A percentile compares a stretch with the other conserved stretches of the same genome.
Evolutionary conservation across 2,113 vertebrate species (phyloP).

Genomic region (Xenopus borealis): DNA sequence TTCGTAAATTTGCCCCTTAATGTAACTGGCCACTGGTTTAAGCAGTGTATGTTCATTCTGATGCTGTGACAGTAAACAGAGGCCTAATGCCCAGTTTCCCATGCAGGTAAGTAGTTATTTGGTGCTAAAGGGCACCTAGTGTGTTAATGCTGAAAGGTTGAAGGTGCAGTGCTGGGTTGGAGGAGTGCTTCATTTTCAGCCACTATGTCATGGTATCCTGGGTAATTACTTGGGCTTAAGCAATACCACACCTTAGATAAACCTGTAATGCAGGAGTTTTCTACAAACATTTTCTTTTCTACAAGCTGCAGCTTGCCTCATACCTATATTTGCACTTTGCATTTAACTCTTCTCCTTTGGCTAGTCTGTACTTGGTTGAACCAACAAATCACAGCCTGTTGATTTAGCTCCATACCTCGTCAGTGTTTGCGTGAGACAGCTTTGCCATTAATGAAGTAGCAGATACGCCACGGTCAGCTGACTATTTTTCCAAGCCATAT

Average conservation of each 20-base stretch:
- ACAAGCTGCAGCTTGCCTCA: conserved; percentile 86
- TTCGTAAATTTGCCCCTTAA: too few relatives aligned
- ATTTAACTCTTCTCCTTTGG: conserved; percentile 66
- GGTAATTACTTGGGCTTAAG: conserved; percentile 84
- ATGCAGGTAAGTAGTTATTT: too few relatives aligned
- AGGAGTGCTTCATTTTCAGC: conserved; percentile 65
- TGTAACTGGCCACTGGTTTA: too few relatives aligned
- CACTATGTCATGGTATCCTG: conserved; percentile 70
- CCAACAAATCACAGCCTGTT: conserved; percentile 71
- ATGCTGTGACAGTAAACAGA: too few relatives aligned
- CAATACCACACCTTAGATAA: conserved; percentile 94
- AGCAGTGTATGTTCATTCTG: too few relatives aligned
- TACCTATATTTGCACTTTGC: conserved; percentile 65
- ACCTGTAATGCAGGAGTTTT: conserved; percentile 85
- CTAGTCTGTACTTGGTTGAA: conserved; percentile 68
- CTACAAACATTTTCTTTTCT: conserved; percentile 85
- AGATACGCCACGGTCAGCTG: conserved; percentile 20
- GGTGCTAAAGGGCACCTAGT: too few relatives aligned
- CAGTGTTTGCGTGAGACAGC: conserved; percentile 59
- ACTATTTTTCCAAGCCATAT: conserved; percentile 48
- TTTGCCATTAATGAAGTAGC: conserved; percentile 46
- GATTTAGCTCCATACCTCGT: conserved; percentile 63
- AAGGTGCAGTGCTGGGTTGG: conserved; percentile 36
- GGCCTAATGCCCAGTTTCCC: too few relatives aligned
- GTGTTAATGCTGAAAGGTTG: conserved; percentile 51